Evolutionary conservation across 2,888 invertebrate genomes (phyloP).

Genomic region (Spisula solida): DNA sequence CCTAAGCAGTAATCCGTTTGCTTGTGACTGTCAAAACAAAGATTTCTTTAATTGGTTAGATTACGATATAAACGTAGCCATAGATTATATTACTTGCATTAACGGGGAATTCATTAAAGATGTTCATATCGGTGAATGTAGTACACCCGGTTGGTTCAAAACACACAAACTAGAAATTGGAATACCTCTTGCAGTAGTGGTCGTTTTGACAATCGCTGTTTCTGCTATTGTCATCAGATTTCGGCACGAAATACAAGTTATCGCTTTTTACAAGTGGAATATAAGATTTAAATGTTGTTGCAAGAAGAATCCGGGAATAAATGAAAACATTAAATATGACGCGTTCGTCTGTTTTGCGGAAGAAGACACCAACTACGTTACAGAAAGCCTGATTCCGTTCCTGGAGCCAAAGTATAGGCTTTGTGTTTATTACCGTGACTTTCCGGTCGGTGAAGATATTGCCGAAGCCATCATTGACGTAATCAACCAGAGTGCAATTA

Average conservation of each 20-base stretch:
- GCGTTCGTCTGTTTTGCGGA: constrained; percentile 45
- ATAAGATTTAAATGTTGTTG: constrained; percentile 21
- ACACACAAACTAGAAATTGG: too few species aligned
- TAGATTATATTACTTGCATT: constrained; percentile 26
- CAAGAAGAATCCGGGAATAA: neutral
- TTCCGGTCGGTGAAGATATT: constrained; percentile 47
- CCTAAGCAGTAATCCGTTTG: neutral
- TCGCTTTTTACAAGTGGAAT: constrained; percentile 46
- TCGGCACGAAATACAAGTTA: constrained; percentile 47
- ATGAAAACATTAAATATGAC: constrained; percentile 37
- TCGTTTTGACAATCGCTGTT: neutral
- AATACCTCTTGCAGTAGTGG: neutral
- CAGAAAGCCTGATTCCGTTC: constrained; percentile 20
- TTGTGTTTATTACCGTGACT: too few species aligned
- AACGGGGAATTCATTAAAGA: neutral
- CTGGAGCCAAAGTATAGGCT: constrained; percentile 48
- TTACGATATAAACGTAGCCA: neutral
- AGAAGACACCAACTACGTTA: too few species aligned
- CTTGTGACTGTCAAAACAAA: constrained; percentile 38
- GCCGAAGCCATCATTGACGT: constrained; percentile 51
- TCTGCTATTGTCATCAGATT: constrained; percentile 24
- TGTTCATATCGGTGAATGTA: constrained; percentile 1
- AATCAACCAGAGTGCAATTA: constrained; percentile 47
- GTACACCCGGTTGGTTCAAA: neutral
- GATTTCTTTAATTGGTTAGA: constrained; percentile 14